Evolutionary conservation across 2,888 invertebrate species (phyloP), one percentile per base, ranked within the genome.

Genomic region (Netelia fuscicornis): DNA sequence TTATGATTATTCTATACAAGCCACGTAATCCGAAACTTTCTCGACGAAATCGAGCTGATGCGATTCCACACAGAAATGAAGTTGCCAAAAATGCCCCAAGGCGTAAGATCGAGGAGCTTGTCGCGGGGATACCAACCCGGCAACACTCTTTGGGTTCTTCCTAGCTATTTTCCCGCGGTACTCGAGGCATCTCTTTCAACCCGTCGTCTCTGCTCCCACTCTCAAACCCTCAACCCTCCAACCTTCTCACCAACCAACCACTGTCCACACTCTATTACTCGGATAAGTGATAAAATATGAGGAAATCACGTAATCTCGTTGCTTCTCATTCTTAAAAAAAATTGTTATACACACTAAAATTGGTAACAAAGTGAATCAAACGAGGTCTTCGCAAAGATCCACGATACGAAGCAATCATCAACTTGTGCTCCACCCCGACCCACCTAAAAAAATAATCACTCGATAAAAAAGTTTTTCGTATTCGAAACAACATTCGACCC

Each of bases 11-110:
- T 67, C 20, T 80, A 62, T 11, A 20, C 25, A 2, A n/a, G 30
- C 65, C 30, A 25, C 54, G 23, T 9, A 65, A 44, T 44, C 30
- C 8, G 56, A 82, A 82, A 81, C 30, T 82, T 82, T 48, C 10
- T 13, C 81, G 64, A 71, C 44, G 56, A 82, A 82, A 76, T 82
- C 70, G 81, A 13, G 71, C 37, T 76, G 76, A 76, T 76, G 70
- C 64, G 76, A 82, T 82, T 76, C 42, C 20, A 44, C 56, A 42
- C 48, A 48, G 82, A 71, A 77, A 82, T 54, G 20, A 71, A 82
- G 65, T 82, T 76, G 25, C 58, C 20, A 9, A 30, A 54, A 65
- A 54, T n/a, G 82, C 82, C 76, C 56, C 37, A 20, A 20, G 76
- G 82, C 77, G 13, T 20, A 10, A 10, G 10, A n/a, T 37, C 37